Conservation (phyloP, 2,113 vertebrate genomes). For the Nycticebus coucang region DNA sequence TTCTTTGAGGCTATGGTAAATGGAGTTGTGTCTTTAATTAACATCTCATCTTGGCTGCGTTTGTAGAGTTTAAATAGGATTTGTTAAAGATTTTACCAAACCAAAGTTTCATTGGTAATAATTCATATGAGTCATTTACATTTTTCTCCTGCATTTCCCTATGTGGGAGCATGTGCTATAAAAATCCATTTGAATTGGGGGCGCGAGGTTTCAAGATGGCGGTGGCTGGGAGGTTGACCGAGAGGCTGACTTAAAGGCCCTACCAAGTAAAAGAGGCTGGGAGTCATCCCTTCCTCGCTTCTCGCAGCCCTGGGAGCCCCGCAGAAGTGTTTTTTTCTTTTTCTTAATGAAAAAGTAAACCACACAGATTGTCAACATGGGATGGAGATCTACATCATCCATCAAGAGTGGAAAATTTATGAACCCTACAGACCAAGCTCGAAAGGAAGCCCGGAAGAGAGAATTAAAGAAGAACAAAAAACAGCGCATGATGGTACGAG, state of each 20-base stretch:
- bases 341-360: no score
- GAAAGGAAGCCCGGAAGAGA: no score
- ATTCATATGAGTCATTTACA: neutral
- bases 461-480: no score
- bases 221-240: slow-evolving; percentile 54
- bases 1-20: no score
- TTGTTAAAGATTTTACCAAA: neutral
- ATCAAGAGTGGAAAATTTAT: no score
- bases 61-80: neutral
- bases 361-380: no score
- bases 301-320: neutral
- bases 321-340: no score
- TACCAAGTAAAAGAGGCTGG: neutral
- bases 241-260: slow-evolving; percentile 64
- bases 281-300: neutral
- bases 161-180: neutral
- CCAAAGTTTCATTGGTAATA: neutral
- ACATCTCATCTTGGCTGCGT: neutral
- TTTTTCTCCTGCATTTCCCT: neutral
- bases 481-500: no score
- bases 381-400: no score
- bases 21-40: no score
- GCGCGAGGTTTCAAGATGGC: slow-evolving; percentile 83
- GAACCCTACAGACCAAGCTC: no score
- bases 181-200: slow-evolving; percentile 27